These are phyloP conservation scores for Gymnopithys bicolor DNA, from an alignment of 2,797 vertebrate species.

Conservation along the genomic window DNA sequence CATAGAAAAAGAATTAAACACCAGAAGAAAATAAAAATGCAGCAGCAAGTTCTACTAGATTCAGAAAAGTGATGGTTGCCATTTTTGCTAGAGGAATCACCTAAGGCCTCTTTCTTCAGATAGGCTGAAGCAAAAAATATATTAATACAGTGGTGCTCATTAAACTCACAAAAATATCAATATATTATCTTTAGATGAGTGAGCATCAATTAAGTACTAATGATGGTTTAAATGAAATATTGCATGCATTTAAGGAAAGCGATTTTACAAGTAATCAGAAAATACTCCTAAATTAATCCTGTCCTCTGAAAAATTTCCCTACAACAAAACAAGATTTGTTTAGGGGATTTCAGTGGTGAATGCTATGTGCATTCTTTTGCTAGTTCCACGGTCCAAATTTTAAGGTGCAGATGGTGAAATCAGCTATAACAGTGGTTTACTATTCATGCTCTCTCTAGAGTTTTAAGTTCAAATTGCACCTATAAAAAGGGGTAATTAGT, in stretches of 20 bases:
- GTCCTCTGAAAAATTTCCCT: not conserved
- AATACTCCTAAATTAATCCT: not conserved
- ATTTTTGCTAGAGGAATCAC: not conserved
- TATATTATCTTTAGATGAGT: not conserved
- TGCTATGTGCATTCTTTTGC: not conserved
- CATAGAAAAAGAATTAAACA: not conserved
- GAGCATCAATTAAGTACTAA: not conserved
- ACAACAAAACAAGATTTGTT: not conserved
- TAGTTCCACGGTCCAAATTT: conserved; percentile 39
- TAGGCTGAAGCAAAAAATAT: not conserved
- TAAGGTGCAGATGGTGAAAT: conserved; percentile 69
- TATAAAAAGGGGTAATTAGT: conserved; percentile 76
- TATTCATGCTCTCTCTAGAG: conserved; percentile 58
- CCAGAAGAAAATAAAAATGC: not conserved
- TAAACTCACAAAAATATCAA: conserved; percentile 7
- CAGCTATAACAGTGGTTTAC: conserved; percentile 52
- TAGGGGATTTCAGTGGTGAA: not conserved
- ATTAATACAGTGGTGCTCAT: not conserved
- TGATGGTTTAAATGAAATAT: not conserved
- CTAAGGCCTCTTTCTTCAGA: not conserved
- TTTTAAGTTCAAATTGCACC: conserved; percentile 71
- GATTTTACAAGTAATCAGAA: not conserved
- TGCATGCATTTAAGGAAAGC: not conserved
- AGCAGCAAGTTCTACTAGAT: not conserved
- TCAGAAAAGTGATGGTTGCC: not conserved